Conservation (phyloP, 2,888 invertebrate species). For the Noctua janthina region DNA sequence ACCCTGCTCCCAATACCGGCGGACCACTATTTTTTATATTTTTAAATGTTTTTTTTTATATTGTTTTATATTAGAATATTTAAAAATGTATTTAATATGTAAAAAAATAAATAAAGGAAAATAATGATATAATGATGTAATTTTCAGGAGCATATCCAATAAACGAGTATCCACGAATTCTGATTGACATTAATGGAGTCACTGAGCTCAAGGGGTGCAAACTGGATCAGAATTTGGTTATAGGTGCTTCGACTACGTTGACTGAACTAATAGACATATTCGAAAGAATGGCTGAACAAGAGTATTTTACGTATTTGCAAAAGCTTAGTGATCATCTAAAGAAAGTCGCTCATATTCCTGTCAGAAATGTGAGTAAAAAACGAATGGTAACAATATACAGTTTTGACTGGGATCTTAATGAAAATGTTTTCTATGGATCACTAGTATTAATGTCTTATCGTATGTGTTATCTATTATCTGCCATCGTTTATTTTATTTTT, state of each 20-base stretch:
- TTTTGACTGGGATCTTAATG: neutral
- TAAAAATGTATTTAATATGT: too few relatives aligned
- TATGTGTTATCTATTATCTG: too few relatives aligned
- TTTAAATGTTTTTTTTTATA: too few relatives aligned
- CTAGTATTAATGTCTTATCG: neutral
- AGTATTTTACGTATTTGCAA: neutral
- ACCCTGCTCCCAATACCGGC: too few relatives aligned
- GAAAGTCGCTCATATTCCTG: neutral
- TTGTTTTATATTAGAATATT: too few relatives aligned
- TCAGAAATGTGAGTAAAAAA: neutral
- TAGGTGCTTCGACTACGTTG: neutral
- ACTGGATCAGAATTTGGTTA: neutral
- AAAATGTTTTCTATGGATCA: neutral
- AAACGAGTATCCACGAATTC: neutral
- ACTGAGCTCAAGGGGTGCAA: neutral
- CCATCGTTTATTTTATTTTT: too few relatives aligned
- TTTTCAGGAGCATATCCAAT: neutral
- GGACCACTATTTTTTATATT: too few relatives aligned
- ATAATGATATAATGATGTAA: neutral
- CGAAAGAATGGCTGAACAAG: neutral
- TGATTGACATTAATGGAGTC: neutral
- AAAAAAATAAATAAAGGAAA: too few relatives aligned
- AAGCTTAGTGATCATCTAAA: neutral
- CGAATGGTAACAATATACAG: neutral
- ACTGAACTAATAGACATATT: neutral